Evolutionary conservation across 2,797 vertebrate genomes (phyloP).

Genomic region (Anomalospiza imberbis): DNA sequence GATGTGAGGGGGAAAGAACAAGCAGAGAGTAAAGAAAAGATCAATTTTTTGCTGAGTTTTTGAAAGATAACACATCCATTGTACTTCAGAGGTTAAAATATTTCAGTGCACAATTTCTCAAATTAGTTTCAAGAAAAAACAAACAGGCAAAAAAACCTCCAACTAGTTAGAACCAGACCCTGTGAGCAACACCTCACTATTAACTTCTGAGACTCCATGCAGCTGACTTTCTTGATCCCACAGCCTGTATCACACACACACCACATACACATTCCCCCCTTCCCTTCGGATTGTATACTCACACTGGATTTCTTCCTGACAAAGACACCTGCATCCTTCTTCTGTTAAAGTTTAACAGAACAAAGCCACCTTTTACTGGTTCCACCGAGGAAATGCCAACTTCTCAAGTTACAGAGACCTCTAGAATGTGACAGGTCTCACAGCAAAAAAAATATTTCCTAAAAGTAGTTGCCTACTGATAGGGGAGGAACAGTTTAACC

Average conservation of each 20-base stretch:
- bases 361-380: neutral
- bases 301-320: neutral
- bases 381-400: neutral
- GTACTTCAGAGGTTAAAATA: neutral
- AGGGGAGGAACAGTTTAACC: neutral
- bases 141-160: neutral
- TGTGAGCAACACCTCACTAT: neutral
- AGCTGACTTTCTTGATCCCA: neutral
- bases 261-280: neutral
- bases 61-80: neutral
- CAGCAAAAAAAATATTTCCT: neutral
- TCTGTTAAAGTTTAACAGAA: neutral
- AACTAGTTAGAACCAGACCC: neutral
- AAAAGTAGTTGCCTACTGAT: neutral
- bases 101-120: neutral
- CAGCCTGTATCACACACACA: neutral
- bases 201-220: neutral
- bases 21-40: neutral
- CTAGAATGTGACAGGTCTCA: neutral
- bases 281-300: neutral
- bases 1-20: neutral
- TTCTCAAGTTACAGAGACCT: slow-evolving; percentile 9
- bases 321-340: neutral
- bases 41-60: neutral
- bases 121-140: neutral